Evolutionary conservation across 2,797 vertebrate species (phyloP).

Genomic region (Gymnothorax javanicus): DNA sequence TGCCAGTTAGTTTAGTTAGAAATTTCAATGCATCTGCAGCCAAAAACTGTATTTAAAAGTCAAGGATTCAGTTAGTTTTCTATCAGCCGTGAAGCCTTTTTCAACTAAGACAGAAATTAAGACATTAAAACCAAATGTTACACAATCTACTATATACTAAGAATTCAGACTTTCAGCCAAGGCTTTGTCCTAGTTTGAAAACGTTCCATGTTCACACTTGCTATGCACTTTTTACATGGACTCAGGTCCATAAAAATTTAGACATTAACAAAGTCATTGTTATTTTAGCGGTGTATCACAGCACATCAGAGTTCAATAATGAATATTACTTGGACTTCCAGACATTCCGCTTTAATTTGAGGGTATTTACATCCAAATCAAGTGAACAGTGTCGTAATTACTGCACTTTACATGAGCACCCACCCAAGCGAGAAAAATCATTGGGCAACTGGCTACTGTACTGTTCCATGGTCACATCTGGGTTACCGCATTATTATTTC

Average conservation of each 20-base stretch:
- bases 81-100: background rate
- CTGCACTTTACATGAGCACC: too few relatives aligned
- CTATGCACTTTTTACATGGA: background rate
- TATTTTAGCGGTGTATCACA: too few relatives aligned
- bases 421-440: too few relatives aligned
- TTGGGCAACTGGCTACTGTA: too few relatives aligned
- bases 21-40: background rate
- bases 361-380: too few relatives aligned
- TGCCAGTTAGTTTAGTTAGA: background rate
- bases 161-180: background rate
- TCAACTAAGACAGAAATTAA: constrained; percentile 5
- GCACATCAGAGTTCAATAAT: too few relatives aligned
- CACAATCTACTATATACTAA: background rate
- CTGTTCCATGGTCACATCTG: too few relatives aligned
- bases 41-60: background rate
- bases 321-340: too few relatives aligned
- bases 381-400: too few relatives aligned
- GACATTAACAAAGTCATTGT: too few relatives aligned
- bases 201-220: background rate
- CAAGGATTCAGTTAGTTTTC: background rate
- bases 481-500: too few relatives aligned
- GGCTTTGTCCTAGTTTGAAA: constrained; percentile 19
- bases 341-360: too few relatives aligned
- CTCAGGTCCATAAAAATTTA: background rate
- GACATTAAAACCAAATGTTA: constrained; percentile 8